Conservation (phyloP, 2,113 vertebrate genomes). For the Baryphthengus martii region DNA sequence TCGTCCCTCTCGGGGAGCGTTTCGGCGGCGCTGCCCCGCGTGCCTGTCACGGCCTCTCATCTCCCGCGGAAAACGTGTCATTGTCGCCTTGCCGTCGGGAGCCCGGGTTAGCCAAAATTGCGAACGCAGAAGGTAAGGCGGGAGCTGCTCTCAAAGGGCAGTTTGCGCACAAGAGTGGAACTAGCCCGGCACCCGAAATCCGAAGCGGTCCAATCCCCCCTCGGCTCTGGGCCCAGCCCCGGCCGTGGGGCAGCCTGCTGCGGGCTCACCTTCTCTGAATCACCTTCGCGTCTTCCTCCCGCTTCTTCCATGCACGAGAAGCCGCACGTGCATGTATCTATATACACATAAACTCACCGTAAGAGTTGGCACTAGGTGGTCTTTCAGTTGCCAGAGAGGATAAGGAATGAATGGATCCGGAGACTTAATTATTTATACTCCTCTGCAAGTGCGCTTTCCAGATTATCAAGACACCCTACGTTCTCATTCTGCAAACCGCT, state of each 20-base stretch:
- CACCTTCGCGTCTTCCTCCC: background rate
- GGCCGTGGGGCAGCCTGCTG: background rate
- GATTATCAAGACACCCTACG: background rate
- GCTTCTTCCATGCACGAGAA: background rate
- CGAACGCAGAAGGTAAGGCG: rapidly evolving
- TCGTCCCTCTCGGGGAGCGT: background rate
- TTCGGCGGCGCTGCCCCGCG: background rate
- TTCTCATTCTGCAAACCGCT: background rate
- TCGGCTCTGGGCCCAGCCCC: background rate
- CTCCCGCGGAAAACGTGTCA: rapidly evolving
- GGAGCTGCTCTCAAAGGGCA: rapidly evolving
- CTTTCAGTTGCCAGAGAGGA: background rate
- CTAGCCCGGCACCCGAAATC: rapidly evolving
- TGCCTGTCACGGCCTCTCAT: background rate
- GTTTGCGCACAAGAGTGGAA: rapidly evolving
- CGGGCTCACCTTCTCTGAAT: background rate
- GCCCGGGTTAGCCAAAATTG: background rate
- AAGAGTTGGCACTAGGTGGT: background rate
- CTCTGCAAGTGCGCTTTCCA: background rate
- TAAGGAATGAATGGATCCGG: background rate
- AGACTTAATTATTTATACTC: background rate
- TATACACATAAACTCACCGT: too few relatives aligned
- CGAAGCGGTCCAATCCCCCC: rapidly evolving
- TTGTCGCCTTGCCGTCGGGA: rapidly evolving
- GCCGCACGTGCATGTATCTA: background rate